Percentiles rank a stretch among this genome's conserved stretches.
Conservation (phyloP, 2,797 vertebrate genomes). For the Coilia nasus region DNA sequence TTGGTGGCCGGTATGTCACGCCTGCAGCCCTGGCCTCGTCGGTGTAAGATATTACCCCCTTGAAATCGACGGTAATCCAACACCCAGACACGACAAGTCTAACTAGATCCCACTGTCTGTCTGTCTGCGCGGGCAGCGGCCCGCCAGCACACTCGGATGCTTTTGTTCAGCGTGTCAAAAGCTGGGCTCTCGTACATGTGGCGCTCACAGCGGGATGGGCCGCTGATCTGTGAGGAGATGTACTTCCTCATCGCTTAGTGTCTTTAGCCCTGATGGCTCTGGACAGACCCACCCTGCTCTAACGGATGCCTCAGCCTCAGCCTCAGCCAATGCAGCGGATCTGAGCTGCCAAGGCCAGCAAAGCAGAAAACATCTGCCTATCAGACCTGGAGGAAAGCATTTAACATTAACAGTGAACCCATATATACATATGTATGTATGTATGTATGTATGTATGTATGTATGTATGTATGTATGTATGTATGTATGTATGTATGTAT, state of each 20-base stretch:
- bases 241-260: background rate
- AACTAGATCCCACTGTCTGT: slow-evolving; percentile 58
- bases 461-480: too few relatives aligned
- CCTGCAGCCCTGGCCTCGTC: slow-evolving; percentile 56
- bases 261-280: background rate
- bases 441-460: too few relatives aligned
- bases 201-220: background rate
- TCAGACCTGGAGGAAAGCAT: background rate
- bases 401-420: background rate
- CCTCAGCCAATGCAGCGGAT: background rate
- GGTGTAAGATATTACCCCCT: slow-evolving; percentile 61
- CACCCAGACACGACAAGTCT: slow-evolving; percentile 57
- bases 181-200: background rate
- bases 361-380: background rate
- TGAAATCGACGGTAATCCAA: slow-evolving; percentile 63
- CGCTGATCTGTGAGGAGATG: background rate
- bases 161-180: slow-evolving; percentile 11
- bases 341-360: background rate
- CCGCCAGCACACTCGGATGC: background rate
- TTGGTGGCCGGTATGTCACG: slow-evolving; percentile 60
- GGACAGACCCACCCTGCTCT: background rate
- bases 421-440: background rate
- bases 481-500: too few relatives aligned
- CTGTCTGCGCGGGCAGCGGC: slow-evolving; percentile 2
- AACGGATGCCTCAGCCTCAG: background rate